Evolutionary conservation across 2,888 invertebrate genomes (phyloP).

Genomic region (Coenonympha arcania): DNA sequence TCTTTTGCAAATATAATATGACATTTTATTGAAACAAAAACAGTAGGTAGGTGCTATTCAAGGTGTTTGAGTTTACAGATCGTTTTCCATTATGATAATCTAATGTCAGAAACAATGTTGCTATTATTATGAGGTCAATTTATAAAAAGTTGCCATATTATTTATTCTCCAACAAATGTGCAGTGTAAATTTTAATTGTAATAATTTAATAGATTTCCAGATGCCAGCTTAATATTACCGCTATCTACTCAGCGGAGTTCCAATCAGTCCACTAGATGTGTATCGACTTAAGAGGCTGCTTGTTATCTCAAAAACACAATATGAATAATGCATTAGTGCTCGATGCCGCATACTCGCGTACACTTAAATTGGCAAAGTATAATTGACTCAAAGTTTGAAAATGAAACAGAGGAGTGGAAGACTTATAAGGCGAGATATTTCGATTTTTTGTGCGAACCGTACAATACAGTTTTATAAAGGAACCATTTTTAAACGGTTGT

Average conservation of each 20-base stretch:
- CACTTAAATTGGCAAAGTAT: conserved; percentile 70
- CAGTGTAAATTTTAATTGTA: conserved; percentile 47
- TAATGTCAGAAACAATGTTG: neutral
- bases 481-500: conserved; percentile 51
- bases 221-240: conserved; percentile 30
- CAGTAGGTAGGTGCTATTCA: neutral
- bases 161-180: conserved; percentile 8
- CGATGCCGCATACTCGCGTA: conserved; percentile 53
- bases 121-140: neutral
- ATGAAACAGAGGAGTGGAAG: conserved; percentile 46
- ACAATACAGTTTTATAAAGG: conserved; percentile 36
- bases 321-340: conserved; percentile 72
- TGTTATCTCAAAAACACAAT: conserved; percentile 74
- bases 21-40: neutral
- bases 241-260: conserved; percentile 46
- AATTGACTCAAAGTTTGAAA: conserved; percentile 71
- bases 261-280: conserved; percentile 70
- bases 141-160: conserved; percentile 7
- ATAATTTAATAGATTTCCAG: conserved; percentile 49
- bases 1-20: too few relatives aligned
- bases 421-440: conserved; percentile 30
- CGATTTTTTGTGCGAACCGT: conserved; percentile 51
- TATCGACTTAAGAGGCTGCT: conserved; percentile 68
- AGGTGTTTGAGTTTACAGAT: neutral
- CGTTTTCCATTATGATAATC: neutral